Evolutionary conservation across 1,140 invertebrate genomes (phyloP).

Genomic region (Drosophila parvula): DNA sequence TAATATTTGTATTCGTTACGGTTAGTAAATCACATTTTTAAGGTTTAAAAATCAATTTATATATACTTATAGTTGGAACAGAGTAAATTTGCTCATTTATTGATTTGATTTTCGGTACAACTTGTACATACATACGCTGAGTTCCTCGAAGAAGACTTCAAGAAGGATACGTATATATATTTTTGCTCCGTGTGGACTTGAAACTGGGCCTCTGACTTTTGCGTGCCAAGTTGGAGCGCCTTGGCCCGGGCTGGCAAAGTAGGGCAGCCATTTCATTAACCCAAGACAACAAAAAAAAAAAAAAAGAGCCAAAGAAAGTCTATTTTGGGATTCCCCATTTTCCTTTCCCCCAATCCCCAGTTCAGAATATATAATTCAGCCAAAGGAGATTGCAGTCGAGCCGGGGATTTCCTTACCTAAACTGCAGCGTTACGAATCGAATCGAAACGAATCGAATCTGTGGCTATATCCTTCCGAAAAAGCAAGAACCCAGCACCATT

Average conservation of each 20-base stretch:
- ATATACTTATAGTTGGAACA: not conserved
- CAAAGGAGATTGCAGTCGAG: slow-evolving; percentile 28
- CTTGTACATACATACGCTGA: not conserved
- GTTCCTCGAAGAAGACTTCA: slow-evolving; percentile 3
- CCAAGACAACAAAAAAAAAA: slow-evolving; percentile 35
- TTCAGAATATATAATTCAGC: slow-evolving; percentile 33
- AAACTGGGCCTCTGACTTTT: slow-evolving; percentile 48
- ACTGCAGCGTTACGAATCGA: slow-evolving; percentile 16
- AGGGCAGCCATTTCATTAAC: slow-evolving; percentile 74
- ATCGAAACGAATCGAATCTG: slow-evolving; percentile 10
- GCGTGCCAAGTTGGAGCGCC: slow-evolving; percentile 56
- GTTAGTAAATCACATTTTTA: too few species aligned
- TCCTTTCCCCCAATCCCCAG: slow-evolving; percentile 3
- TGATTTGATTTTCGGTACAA: slow-evolving; percentile 3
- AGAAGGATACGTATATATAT: slow-evolving; percentile 1
- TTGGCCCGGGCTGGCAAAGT: slow-evolving; percentile 63
- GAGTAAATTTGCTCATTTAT: not conserved
- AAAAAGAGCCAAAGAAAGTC: slow-evolving; percentile 20
- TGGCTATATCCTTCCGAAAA: not conserved
- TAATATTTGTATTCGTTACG: not conserved
- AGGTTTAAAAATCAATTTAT: too few species aligned
- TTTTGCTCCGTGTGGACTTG: slow-evolving; percentile 15
- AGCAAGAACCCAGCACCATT: not conserved
- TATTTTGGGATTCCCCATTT: slow-evolving; percentile 33
- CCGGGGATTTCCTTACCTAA: not conserved